Percentiles rank a stretch among this genome's conserved stretches.
phyloP scores from a whole-genome alignment of 2,113 vertebrate species.

The Empidonax traillii region DNA sequence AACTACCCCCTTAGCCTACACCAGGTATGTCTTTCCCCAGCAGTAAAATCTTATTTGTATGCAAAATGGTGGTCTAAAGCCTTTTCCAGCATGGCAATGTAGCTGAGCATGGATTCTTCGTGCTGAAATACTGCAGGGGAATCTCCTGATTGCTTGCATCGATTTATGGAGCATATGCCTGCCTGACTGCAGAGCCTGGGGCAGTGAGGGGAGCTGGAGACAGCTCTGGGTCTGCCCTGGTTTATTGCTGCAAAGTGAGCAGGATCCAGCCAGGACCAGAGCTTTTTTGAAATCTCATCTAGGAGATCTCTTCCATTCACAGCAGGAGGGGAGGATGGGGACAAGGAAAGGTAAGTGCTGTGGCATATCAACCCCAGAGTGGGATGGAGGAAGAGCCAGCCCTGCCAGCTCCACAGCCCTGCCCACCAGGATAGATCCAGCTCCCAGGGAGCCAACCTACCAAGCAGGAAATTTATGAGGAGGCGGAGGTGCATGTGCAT shows the following conservation, averaged over 20 bases:
- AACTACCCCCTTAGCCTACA: neutral
- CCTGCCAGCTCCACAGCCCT: neutral
- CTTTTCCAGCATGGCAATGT: neutral
- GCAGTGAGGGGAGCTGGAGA: neutral
- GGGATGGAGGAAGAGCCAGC: neutral
- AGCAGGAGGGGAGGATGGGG: accelerated
- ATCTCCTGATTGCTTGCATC: neutral
- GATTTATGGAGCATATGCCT: neutral
- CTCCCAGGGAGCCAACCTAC: neutral
- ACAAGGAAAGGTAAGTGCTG: neutral
- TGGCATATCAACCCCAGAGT: neutral
- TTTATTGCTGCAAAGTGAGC: neutral
- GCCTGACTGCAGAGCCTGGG: neutral
- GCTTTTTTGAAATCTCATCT: neutral
- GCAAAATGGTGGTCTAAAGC: neutral
- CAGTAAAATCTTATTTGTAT: neutral
- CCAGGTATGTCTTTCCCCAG: neutral
- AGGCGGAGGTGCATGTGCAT: accelerated
- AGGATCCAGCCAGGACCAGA: neutral
- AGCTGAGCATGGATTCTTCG: neutral
- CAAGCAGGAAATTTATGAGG: neutral
- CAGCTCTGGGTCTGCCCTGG: neutral
- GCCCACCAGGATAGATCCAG: accelerated
- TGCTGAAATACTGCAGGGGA: neutral
- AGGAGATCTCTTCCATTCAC: accelerated